Conservation (phyloP, 2,797 vertebrate genomes). For the Spinibarbus caldwelli region DNA sequence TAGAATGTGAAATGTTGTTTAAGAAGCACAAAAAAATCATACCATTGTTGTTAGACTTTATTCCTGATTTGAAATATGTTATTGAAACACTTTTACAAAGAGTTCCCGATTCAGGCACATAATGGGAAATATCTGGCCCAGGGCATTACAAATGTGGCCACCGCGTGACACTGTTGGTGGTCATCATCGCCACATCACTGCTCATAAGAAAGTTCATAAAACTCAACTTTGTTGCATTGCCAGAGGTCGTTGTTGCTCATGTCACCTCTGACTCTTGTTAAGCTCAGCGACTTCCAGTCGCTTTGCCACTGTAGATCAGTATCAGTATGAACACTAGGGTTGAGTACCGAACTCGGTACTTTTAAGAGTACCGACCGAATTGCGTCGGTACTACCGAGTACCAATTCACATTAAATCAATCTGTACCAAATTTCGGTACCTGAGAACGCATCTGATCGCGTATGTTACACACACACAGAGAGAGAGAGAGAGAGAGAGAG, state of each 20-base stretch:
- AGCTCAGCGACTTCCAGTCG: not conserved
- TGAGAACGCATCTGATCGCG: too few species aligned
- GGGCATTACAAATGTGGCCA: not conserved
- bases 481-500: too few species aligned
- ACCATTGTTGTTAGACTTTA: not conserved
- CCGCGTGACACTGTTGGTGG: not conserved
- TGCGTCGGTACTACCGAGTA: too few species aligned
- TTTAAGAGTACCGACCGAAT: too few species aligned
- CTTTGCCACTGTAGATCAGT: not conserved
- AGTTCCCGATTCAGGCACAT: not conserved
- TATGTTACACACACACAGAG: too few species aligned
- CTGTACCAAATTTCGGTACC: too few species aligned
- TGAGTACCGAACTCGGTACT: too few species aligned
- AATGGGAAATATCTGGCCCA: not conserved
- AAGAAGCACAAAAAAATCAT: not conserved
- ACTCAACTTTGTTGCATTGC: conserved; percentile 5
- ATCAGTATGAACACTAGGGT: not conserved
- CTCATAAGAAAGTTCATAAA: conserved; percentile 1
- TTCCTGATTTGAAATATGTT: too few species aligned
- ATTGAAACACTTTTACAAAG: not conserved
- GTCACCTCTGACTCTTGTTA: not conserved
- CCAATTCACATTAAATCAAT: too few species aligned
- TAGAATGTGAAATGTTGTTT: not conserved
- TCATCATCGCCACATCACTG: not conserved
- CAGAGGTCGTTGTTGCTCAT: conserved; percentile 7